These are phyloP conservation scores for Pogonocichla stellata DNA, from an alignment of 2,113 vertebrate genomes.

Conservation along the genomic window DNA sequence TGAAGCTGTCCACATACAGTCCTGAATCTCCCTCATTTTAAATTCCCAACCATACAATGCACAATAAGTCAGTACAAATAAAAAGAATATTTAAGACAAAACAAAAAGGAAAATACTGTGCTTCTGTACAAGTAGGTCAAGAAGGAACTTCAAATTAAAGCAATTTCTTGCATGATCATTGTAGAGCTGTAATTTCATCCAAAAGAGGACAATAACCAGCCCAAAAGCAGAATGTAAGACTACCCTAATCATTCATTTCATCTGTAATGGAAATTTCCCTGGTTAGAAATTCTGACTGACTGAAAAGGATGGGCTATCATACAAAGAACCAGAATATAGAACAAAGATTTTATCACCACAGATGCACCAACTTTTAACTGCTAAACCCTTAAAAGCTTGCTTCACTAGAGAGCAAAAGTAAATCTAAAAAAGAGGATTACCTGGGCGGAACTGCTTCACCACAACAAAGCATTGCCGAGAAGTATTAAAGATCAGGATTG, in stretches of 20 bases:
- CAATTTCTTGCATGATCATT: not conserved
- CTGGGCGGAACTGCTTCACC: constrained; percentile 94
- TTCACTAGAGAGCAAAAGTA: constrained; percentile 38
- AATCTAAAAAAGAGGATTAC: constrained; percentile 70
- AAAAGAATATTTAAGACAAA: not conserved
- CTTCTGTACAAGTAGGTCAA: not conserved
- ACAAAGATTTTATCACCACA: constrained; percentile 49
- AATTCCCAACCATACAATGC: not conserved
- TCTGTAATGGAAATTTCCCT: constrained; percentile 38
- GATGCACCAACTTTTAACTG: constrained; percentile 49
- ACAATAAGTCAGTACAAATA: not conserved
- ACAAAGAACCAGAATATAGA: constrained; percentile 32
- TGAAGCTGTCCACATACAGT: not conserved
- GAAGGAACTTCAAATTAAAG: not conserved
- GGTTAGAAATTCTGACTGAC: constrained; percentile 16
- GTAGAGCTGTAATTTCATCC: not conserved
- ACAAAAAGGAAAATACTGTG: not conserved
- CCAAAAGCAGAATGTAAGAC: not conserved
- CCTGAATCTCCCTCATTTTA: not conserved
- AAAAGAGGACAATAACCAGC: not conserved
- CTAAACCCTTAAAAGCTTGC: constrained; percentile 41
- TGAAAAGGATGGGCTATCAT: not conserved
- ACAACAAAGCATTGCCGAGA: constrained; percentile 88
- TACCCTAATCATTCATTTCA: not conserved
- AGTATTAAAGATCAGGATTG: constrained; percentile 90